Conservation (phyloP, 2,113 vertebrate species). For the Sturnus vulgaris region DNA sequence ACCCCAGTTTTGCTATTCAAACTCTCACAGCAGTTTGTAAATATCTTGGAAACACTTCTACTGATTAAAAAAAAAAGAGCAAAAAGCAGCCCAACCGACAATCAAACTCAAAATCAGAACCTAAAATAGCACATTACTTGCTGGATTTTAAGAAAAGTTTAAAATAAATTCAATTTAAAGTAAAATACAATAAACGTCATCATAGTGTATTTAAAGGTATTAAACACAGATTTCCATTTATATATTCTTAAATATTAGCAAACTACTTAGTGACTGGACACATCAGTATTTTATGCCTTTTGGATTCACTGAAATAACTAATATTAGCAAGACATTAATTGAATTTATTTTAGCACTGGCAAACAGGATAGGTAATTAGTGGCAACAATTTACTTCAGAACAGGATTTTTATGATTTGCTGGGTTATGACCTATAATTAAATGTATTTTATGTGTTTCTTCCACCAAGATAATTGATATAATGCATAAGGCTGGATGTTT, state of each 20-base stretch:
- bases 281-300: not conserved
- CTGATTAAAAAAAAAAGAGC: too few relatives aligned
- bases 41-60: not conserved
- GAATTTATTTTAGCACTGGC: slow-evolving; percentile 53
- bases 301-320: slow-evolving; percentile 49
- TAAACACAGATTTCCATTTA: not conserved
- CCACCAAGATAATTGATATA: slow-evolving; percentile 69
- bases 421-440: slow-evolving; percentile 74
- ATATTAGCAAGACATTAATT: slow-evolving; percentile 52
- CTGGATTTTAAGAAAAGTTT: not conserved
- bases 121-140: not conserved
- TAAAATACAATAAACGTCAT: not conserved
- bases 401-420: slow-evolving; percentile 71
- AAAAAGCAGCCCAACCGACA: rapidly evolving
- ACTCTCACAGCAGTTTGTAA: not conserved
- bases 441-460: slow-evolving; percentile 70
- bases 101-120: not conserved
- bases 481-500: slow-evolving; percentile 50
- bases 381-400: slow-evolving; percentile 70
- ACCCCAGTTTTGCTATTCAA: not conserved
- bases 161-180: not conserved
- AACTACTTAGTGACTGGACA: not conserved
- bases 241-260: not conserved
- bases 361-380: slow-evolving; percentile 73
- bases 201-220: not conserved